phyloP scores from a whole-genome alignment of 2,888 invertebrate genomes.

The Heliconius erato region DNA sequence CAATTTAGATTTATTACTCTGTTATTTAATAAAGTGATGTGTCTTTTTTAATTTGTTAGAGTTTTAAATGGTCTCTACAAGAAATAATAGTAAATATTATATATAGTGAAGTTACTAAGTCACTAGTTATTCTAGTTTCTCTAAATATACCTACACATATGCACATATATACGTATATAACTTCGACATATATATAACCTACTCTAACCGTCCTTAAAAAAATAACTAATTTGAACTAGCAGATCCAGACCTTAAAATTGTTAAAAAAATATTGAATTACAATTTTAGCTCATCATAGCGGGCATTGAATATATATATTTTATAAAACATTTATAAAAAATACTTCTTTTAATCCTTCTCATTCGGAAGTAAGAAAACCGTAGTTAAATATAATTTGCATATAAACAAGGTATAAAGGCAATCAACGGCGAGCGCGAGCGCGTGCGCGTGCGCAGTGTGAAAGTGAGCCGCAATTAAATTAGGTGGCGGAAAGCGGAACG shows the following conservation, averaged over 20 bases:
- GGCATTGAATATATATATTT: background rate
- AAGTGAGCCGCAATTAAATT: slow-evolving; percentile 69
- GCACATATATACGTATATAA: too few species aligned
- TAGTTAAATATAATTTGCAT: slow-evolving; percentile 41
- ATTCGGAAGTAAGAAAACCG: slow-evolving; percentile 31
- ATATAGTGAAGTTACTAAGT: background rate
- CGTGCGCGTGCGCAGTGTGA: slow-evolving; percentile 64
- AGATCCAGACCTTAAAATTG: background rate
- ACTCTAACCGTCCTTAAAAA: too few species aligned
- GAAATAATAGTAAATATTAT: background rate
- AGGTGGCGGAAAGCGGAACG: slow-evolving; percentile 74
- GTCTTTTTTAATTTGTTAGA: background rate
- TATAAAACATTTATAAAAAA: background rate
- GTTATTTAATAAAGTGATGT: background rate
- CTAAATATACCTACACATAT: too few species aligned
- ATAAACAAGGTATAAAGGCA: slow-evolving; percentile 42
- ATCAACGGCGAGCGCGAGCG: slow-evolving; percentile 37
- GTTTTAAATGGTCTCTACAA: background rate
- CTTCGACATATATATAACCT: too few species aligned
- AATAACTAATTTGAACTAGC: too few species aligned
- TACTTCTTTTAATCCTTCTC: slow-evolving; percentile 8
- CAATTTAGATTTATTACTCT: slow-evolving; percentile 1
- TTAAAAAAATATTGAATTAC: background rate
- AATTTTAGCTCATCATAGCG: background rate
- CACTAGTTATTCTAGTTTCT: background rate